A percentile compares a stretch with the other conserved stretches of the same genome.
Conservation (phyloP, 2,797 vertebrate species). For the Rhinogobio ventralis region DNA sequence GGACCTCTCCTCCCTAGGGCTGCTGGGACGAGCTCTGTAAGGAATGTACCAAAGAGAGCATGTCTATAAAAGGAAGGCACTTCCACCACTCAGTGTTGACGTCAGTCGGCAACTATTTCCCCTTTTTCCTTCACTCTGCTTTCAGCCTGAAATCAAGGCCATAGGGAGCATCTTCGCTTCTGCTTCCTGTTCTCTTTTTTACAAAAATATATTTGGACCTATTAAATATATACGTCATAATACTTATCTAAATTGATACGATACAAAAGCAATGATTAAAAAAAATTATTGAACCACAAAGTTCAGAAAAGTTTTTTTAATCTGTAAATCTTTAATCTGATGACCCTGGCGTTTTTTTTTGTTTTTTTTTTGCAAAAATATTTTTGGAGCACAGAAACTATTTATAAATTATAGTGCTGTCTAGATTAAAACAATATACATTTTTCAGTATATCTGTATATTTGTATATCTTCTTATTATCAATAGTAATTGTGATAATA, state of each 20-base stretch:
- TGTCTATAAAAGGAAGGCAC: constrained; percentile 83
- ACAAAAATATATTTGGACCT: background rate
- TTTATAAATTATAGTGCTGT: background rate
- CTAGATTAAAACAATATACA: background rate
- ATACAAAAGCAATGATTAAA: background rate
- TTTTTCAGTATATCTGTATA: background rate
- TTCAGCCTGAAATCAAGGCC: constrained; percentile 22
- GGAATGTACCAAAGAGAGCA: constrained; percentile 78
- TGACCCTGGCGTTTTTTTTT: background rate
- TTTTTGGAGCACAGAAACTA: background rate
- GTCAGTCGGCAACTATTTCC: constrained; percentile 77
- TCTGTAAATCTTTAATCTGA: background rate
- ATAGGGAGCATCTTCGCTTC: background rate
- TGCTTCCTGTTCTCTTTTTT: constrained; percentile 8
- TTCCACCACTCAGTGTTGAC: constrained; percentile 77
- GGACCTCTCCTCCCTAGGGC: constrained; percentile 38
- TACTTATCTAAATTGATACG: background rate
- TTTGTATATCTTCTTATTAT: background rate
- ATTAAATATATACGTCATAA: no score
- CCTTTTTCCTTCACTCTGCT: constrained; percentile 61
- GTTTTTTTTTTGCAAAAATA: background rate
- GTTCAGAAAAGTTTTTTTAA: background rate
- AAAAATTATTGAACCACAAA: background rate
- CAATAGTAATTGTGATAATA: background rate
- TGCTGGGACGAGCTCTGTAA: constrained; percentile 50